Base-by-base conservation (phyloP, 2,888 invertebrate species). In the Macaria liturata region DNA sequence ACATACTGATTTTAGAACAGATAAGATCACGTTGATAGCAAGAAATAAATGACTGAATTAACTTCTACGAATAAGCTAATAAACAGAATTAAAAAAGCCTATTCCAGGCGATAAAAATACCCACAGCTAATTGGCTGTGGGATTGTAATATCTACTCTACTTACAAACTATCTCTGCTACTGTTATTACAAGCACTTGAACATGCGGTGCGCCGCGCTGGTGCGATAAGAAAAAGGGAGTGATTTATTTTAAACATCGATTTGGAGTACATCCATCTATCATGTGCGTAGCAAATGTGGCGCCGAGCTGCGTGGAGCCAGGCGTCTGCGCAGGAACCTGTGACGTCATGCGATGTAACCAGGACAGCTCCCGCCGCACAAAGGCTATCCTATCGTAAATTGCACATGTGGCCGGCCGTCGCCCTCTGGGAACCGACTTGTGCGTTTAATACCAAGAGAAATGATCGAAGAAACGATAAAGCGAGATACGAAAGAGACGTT, bases 231-330 rank as follows among this genome's bases (percentile, higher is more conserved):
- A 76, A 78, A 75, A 75, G 64, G 72, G 74, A 78, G 74, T 84
- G 83, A 84, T 84, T 87, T 87, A 87, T 86, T 84, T 84, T 68
- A 68, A 80, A 77, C 76, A 72, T 63, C 68, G 72, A 75, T 76
- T 76, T 75, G 66, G 70, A 74, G 75, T 78, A 78, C 74, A 71
- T 63, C 71, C 73, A 76, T 81, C 74, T 76, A 83, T 87, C 89
- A 89, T 85, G 84, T 90, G 90, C 78, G 74, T 77, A 76, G 82
- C 89, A 87, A 89, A 86, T 88, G 82, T 83, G 86, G 85, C 86
- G 89, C 85, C 88, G 74, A 72, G 69, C 68, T 73, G 70, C 71
- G 69, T 75, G 76, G 72, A 75, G 76, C 74, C 75, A 74, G 79
- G 78, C 83, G 83, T 80, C 81, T 75, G 81, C 76, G 78, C 81